Base-by-base conservation (phyloP, 2,113 vertebrate species). In the Rafetus swinhoei region DNA sequence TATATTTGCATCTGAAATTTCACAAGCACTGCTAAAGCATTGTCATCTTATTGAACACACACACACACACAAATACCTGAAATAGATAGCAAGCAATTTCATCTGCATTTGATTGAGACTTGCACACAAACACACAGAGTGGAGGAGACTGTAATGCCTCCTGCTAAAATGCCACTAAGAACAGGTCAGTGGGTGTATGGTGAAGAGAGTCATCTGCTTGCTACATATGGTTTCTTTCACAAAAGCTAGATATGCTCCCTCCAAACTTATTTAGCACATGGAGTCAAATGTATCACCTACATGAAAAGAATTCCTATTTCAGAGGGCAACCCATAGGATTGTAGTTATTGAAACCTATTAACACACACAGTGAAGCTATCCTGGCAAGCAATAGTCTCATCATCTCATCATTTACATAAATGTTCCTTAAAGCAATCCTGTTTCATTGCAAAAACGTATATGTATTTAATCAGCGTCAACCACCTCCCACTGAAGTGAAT, bases 1-100 rank as follows among this genome's bases (percentile, higher is more conserved):
- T 93, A 76, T 89, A 95, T 95, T 94, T 94, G 83, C 90, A 95
- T 82, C 92, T 76, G 87, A 95, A 93, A 72, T 86, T 90, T 82
- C 88, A 85, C 88, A 76, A 56, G 72, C 53, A 82, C 83, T 79
- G 45, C 72, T 84, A 0, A 0, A 62, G 29, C 85, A 83, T 81
- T 84, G 80, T 56, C 56, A 32, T 72, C 57, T 93, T 85, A 59
- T 53, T 32, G 39, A 87, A 89, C n/a, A 59, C 19, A 80, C 11
- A 60, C 77, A 77, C 16, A 45, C 10, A 90, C 65, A 90, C 53
- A 54, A 9, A 14, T 13, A 81, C 55, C 45, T 84, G 88, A 62
- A 72, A 92, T 72, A 92, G 89, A 91, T 35, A 93, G 19, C 32
- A 13, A 91, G 72, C 24, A 90, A 92, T 86, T 60, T 7, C 9